phyloP scores from a whole-genome alignment of 1,140 invertebrate species.

The Glossosoma conforme region DNA sequence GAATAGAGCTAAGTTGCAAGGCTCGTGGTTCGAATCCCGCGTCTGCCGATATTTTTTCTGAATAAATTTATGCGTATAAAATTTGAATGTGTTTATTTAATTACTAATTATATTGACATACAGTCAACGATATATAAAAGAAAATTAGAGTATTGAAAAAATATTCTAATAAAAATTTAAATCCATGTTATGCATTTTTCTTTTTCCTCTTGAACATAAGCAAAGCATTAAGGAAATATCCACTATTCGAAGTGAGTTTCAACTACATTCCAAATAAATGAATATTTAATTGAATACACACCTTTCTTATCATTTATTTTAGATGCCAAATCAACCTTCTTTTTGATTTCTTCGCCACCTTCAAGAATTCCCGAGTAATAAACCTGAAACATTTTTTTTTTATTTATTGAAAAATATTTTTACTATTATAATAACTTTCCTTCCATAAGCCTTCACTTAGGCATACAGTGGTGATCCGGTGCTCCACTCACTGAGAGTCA shows the following conservation, averaged over 20 bases:
- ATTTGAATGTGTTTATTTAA: too few relatives aligned
- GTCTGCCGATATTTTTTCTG: too few relatives aligned
- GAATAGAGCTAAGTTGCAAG: too few relatives aligned
- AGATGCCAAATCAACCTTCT: not conserved
- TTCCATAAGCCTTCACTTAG: not conserved
- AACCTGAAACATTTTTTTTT: too few relatives aligned
- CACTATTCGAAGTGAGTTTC: not conserved
- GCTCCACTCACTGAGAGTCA: not conserved
- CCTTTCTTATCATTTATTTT: conserved; percentile 15
- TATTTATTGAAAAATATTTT: conserved; percentile 2
- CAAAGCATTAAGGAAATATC: not conserved
- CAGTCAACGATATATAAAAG: not conserved
- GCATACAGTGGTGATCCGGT: not conserved
- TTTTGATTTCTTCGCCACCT: conserved; percentile 6
- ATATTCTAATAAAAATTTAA: too few relatives aligned
- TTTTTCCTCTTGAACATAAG: too few relatives aligned
- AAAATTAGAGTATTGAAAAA: too few relatives aligned
- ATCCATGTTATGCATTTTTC: too few relatives aligned
- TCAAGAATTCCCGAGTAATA: conserved; percentile 21
- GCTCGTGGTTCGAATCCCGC: too few relatives aligned
- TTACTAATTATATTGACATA: not conserved
- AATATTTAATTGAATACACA: conserved; percentile 9
- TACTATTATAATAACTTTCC: not conserved
- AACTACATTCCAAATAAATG: not conserved
- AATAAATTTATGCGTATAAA: too few relatives aligned